Evolutionary conservation across 2,797 vertebrate species (phyloP).

Genomic region (Vespertilio murinus): DNA sequence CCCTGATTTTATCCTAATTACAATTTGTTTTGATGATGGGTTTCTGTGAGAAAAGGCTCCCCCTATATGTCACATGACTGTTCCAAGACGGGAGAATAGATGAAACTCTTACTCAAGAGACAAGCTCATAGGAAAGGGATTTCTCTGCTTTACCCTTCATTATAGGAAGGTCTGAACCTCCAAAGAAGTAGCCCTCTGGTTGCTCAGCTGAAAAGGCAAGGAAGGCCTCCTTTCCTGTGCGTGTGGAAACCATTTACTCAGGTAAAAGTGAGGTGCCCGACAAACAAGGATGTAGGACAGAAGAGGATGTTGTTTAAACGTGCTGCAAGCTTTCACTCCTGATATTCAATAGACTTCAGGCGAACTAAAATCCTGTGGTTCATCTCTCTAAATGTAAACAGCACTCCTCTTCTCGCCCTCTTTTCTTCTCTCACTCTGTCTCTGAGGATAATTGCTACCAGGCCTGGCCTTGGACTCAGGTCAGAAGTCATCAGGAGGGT

Average conservation of each 20-base stretch:
- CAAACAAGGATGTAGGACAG: neutral
- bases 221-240: neutral
- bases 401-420: neutral
- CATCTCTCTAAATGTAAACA: neutral
- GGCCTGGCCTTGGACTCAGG: neutral
- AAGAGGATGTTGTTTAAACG: neutral
- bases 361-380: neutral
- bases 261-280: neutral
- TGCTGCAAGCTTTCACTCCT: neutral
- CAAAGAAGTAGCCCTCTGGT: neutral
- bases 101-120: neutral
- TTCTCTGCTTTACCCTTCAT: neutral
- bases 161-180: neutral
- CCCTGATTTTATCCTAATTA: neutral
- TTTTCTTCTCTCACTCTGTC: neutral
- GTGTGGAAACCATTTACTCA: neutral
- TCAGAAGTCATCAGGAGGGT: slow-evolving; percentile 42
- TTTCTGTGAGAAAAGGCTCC: neutral
- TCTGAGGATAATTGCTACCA: neutral
- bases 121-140: neutral
- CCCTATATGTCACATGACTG: neutral
- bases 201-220: neutral
- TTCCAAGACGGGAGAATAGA: neutral
- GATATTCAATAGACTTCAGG: neutral
- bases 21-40: neutral